Evolutionary conservation across 2,113 vertebrate genomes (phyloP).

Genomic region (Pterocles gutturalis): DNA sequence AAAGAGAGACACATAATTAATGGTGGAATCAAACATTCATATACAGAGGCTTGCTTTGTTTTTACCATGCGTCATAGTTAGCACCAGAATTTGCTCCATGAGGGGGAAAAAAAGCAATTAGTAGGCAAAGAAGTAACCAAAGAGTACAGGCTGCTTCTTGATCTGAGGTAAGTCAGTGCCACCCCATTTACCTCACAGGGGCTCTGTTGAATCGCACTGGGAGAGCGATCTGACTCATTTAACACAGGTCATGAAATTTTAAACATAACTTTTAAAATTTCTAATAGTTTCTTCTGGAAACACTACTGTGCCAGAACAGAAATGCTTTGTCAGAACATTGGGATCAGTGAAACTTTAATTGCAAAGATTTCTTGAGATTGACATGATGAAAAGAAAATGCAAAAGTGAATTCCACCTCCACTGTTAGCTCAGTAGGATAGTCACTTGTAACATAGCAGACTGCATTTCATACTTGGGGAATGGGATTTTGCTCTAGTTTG

Average conservation of each 20-base stretch:
- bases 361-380: neutral
- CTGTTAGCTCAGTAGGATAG: neutral
- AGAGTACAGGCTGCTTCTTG: neutral
- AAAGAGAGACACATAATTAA: constrained; percentile 31
- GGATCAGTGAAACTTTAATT: neutral
- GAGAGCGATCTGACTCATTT: neutral
- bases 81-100: neutral
- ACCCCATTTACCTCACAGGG: neutral
- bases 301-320: neutral
- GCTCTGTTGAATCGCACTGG: neutral
- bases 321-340: neutral
- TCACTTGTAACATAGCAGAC: neutral
- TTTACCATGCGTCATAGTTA: neutral
- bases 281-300: constrained; percentile 2
- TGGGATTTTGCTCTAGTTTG: neutral
- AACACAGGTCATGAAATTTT: constrained; percentile 12
- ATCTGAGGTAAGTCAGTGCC: neutral
- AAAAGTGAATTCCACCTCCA: neutral
- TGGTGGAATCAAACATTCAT: neutral
- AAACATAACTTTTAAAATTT: neutral
- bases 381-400: neutral
- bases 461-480: neutral
- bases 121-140: neutral
- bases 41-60: neutral
- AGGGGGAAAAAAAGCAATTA: neutral